These are phyloP conservation scores for Conops quadrifasciatus DNA, from an alignment of 2,888 invertebrate genomes.

Conservation along the genomic window DNA sequence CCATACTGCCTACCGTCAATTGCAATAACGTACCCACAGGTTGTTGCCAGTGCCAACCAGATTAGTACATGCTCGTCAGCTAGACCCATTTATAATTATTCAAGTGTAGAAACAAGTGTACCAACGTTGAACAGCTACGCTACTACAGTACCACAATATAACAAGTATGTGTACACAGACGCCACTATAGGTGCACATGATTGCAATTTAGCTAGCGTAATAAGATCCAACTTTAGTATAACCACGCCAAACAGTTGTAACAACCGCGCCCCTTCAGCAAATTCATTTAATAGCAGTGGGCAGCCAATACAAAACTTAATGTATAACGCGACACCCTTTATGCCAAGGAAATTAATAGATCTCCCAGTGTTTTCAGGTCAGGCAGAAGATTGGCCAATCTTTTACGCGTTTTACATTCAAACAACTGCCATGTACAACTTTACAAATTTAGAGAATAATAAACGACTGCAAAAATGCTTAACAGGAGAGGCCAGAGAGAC, in stretches of 20 bases:
- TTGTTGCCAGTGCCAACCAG: not conserved
- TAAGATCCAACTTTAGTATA: too few species aligned
- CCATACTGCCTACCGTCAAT: not conserved
- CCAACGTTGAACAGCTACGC: not conserved
- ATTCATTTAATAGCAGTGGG: too few species aligned
- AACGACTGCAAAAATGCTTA: not conserved
- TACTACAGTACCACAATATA: not conserved
- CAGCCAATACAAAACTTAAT: too few species aligned
- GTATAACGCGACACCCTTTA: not conserved
- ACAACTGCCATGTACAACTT: constrained; percentile 2
- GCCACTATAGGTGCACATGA: too few species aligned
- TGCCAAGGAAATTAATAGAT: constrained; percentile 5
- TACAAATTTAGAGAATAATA: not conserved
- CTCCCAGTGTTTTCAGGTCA: not conserved
- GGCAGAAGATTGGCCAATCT: not conserved
- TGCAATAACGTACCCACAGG: not conserved
- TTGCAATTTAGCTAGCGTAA: not conserved
- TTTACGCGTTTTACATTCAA: not conserved
- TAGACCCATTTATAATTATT: constrained; percentile 2
- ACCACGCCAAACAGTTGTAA: too few species aligned
- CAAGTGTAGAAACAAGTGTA: not conserved
- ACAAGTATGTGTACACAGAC: not conserved
- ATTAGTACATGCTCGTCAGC: not conserved
- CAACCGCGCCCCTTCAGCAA: too few species aligned
- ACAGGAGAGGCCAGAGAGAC: not conserved